A percentile compares a stretch with the other conserved stretches of the same genome.
phyloP scores from a whole-genome alignment of 2,797 vertebrate species.

The Botia almorhae region DNA sequence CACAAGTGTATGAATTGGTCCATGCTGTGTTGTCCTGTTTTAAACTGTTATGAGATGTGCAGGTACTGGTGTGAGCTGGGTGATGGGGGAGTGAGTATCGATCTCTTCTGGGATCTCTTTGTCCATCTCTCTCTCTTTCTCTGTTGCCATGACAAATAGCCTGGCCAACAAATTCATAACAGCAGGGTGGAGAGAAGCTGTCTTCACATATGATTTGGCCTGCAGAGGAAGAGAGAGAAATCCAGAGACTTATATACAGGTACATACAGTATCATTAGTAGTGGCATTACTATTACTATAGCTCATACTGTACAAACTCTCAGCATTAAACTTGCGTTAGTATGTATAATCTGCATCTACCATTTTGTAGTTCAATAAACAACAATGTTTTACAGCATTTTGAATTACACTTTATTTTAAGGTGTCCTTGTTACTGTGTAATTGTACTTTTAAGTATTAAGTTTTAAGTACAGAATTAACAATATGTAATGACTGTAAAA shows the following conservation, averaged over 20 bases:
- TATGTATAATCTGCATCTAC: not conserved
- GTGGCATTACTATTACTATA: not conserved
- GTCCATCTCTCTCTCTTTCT: conserved; percentile 35
- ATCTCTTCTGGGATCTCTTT: conserved; percentile 42
- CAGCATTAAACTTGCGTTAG: not conserved
- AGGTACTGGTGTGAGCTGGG: conserved; percentile 12
- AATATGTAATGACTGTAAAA: too few relatives aligned
- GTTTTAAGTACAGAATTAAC: not conserved
- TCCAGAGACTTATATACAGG: conserved; percentile 11
- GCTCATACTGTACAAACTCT: not conserved
- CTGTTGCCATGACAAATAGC: conserved; percentile 54
- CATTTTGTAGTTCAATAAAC: too few relatives aligned
- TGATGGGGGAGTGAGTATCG: conserved; percentile 42
- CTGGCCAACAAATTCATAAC: conserved; percentile 51
- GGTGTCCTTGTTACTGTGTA: not conserved
- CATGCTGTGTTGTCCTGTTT: conserved; percentile 38
- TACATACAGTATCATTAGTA: not conserved
- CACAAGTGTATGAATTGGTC: conserved; percentile 26
- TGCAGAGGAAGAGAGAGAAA: conserved; percentile 8
- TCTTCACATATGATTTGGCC: conserved; percentile 37
- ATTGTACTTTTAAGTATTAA: not conserved
- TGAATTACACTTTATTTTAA: too few relatives aligned
- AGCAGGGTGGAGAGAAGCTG: conserved; percentile 50
- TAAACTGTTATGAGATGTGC: conserved; percentile 40
- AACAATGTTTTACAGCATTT: too few relatives aligned